Conservation (phyloP, 2,797 vertebrate genomes). For the Acanthurus lineatus region DNA sequence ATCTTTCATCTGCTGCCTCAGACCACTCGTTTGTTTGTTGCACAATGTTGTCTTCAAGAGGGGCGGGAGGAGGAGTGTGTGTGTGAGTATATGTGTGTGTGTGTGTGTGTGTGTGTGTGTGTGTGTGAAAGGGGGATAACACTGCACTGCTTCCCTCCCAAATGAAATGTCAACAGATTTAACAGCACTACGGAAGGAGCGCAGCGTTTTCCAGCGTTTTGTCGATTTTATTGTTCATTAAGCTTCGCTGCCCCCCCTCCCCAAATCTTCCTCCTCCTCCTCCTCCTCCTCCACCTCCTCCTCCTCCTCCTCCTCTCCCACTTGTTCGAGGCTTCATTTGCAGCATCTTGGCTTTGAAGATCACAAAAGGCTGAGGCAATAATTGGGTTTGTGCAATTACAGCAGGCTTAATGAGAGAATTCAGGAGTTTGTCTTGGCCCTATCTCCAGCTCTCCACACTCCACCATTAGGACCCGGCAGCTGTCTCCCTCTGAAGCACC, state of each 20-base stretch:
- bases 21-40: conserved; percentile 86
- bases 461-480: conserved; percentile 37
- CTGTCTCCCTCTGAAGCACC: conserved; percentile 30
- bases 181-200: conserved; percentile 71
- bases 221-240: conserved; percentile 88
- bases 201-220: conserved; percentile 75
- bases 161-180: conserved; percentile 90
- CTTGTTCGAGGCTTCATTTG: conserved; percentile 83
- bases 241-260: conserved; percentile 61
- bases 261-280: conserved; percentile 53
- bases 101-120: no score
- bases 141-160: conserved; percentile 72
- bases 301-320: conserved; percentile 58
- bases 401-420: conserved; percentile 85
- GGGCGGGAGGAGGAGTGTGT: conserved; percentile 40
- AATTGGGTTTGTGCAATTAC: conserved; percentile 90
- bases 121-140: conserved; percentile 32
- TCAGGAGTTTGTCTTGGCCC: conserved; percentile 76
- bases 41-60: conserved; percentile 82
- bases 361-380: conserved; percentile 87
- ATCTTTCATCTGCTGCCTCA: conserved; percentile 86
- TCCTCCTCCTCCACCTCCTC: conserved; percentile 52
- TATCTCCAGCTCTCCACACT: conserved; percentile 70
- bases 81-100: background rate
- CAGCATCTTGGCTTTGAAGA: conserved; percentile 86